These are phyloP conservation scores for Microtus californicus DNA, from an alignment of 2,797 vertebrate genomes.

Conservation along the genomic window DNA sequence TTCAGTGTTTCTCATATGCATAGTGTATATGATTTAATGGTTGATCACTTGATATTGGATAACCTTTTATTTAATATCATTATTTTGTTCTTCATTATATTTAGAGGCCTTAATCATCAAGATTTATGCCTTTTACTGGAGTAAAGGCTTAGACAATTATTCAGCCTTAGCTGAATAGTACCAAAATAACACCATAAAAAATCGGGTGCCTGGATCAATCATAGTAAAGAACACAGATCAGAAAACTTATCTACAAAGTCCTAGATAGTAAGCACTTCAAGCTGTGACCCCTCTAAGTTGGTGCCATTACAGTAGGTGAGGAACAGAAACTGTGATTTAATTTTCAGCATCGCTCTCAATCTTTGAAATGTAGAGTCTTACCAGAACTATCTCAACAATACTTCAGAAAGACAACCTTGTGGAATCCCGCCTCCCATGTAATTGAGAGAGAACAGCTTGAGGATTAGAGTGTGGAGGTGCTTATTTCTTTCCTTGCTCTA, in stretches of 20 bases:
- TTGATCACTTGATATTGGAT: background rate
- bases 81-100: background rate
- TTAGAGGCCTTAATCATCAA: background rate
- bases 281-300: background rate
- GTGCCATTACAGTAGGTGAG: background rate
- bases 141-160: background rate
- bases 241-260: background rate
- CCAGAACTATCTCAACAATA: background rate
- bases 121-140: background rate
- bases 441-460: background rate
- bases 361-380: background rate
- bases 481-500: constrained; percentile 58
- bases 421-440: background rate
- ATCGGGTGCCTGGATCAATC: background rate
- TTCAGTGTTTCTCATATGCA: background rate
- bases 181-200: background rate
- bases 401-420: background rate
- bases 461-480: background rate
- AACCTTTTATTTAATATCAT: constrained; percentile 7
- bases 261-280: background rate
- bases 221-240: background rate
- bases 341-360: background rate
- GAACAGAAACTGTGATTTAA: background rate
- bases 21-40: background rate
- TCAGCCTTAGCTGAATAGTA: background rate